Conservation (phyloP, 2,113 vertebrate species). For the Pipra filicauda region DNA sequence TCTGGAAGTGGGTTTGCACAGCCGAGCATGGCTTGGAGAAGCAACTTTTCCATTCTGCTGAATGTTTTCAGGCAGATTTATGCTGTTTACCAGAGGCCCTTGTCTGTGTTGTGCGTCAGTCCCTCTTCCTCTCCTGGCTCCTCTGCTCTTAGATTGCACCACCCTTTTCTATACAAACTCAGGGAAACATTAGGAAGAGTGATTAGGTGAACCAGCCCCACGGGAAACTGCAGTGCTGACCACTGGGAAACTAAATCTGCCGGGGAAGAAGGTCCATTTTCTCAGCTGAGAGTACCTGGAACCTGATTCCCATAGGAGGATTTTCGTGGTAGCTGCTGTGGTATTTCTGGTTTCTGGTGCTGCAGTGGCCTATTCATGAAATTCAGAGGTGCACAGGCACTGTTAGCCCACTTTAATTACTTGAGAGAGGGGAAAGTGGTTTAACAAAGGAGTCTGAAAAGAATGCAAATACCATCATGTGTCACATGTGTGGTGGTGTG, state of each 20-base stretch:
- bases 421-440: background rate
- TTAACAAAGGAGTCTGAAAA: background rate
- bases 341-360: background rate
- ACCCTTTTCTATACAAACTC: background rate
- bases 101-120: background rate
- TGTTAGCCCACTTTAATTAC: background rate
- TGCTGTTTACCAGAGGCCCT: conserved; percentile 13
- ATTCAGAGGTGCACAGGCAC: background rate
- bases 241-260: background rate
- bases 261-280: background rate
- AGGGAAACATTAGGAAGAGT: background rate
- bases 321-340: background rate
- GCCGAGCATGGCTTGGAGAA: conserved; percentile 13
- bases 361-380: background rate
- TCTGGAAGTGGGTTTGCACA: background rate
- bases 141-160: background rate
- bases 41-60: background rate
- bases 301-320: background rate
- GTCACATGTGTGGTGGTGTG: background rate
- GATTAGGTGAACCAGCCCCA: background rate
- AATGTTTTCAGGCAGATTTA: conserved; percentile 20
- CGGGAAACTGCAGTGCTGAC: background rate
- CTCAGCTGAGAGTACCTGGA: background rate
- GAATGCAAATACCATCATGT: background rate
- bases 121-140: conserved; percentile 43